Evolutionary conservation across 2,113 vertebrate species (phyloP), one percentile per base, ranked within the genome.

Genomic region (Xenopus laevis): DNA sequence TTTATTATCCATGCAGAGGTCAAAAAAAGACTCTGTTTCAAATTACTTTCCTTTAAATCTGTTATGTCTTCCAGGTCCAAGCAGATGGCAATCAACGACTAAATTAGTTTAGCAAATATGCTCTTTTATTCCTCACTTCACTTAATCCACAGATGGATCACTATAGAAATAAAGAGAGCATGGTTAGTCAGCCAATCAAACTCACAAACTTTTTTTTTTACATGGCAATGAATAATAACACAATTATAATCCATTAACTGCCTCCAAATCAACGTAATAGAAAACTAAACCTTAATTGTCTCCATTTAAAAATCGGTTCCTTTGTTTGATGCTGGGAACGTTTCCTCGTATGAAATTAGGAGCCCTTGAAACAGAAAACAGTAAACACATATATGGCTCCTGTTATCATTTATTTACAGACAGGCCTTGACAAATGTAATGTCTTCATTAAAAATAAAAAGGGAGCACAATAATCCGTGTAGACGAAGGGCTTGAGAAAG

Each of bases 331-430:
- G 85, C 87, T 90, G 89, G 90, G 91, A 87, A 89, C 82, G 83
- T 81, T 91, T 84, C 87, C 85, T 87, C 86, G 89, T 91, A 91
- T 89, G 89, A 87, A 91, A 86, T 80, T 80, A 46, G 83, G 84
- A 89, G 89, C 90, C 87, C 90, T 90, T 89, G 86, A 92, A 27
- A 87, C 18, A 88, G 33, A 2, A 40, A 40, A 40, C 33, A 40
- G 33, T 40, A 40, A 40, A 40, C 79, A 60, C 86, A 87, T 86
- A 87, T 87, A 83, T 87, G 88, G 88, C 89, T 91, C 87, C 83
- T 88, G 89, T 88, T 92, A 92, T 85, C 84, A 86, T 92, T 92
- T 91, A 92, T 91, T 93, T 92, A 91, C 89, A 87, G 89, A 90
- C 84, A 88, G 90, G 89, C 91, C 88, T 89, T 89, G 88, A 90